Evolutionary conservation across 2,797 vertebrate genomes (phyloP).

Genomic region (Dendrocincla tyrannina): DNA sequence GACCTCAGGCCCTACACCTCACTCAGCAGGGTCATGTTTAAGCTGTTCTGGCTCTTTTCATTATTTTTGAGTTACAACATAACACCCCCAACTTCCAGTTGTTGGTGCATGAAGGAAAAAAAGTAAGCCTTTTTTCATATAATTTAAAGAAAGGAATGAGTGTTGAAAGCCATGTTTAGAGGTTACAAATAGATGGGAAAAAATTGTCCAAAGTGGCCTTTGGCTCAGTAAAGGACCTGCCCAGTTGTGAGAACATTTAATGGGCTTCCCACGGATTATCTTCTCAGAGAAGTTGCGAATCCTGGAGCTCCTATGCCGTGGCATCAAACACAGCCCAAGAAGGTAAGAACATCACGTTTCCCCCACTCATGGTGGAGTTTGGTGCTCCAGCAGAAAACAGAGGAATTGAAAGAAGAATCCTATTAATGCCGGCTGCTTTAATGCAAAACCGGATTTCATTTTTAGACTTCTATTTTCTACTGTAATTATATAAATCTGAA

Average conservation of each 20-base stretch:
- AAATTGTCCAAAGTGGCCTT: background rate
- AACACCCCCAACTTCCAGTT: background rate
- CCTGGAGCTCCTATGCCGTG: rapidly evolving
- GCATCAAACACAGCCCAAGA: rapidly evolving
- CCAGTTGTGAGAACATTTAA: rapidly evolving
- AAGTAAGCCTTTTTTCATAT: background rate
- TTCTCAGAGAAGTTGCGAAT: background rate
- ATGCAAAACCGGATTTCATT: conserved; percentile 8
- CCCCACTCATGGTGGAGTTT: background rate
- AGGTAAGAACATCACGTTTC: background rate
- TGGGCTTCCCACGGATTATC: background rate
- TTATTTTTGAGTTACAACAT: background rate
- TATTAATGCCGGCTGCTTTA: background rate
- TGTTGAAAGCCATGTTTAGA: background rate
- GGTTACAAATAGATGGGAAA: background rate
- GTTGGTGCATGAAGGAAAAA: background rate
- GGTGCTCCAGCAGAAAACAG: background rate
- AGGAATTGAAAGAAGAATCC: background rate
- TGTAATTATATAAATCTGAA: conserved; percentile 65
- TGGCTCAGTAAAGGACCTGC: background rate
- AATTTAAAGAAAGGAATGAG: background rate
- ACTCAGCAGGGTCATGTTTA: background rate
- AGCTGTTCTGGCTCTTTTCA: background rate
- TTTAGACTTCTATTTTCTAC: conserved; percentile 60
- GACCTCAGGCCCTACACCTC: background rate